Evolutionary conservation across 1,140 invertebrate genomes (phyloP).

Genomic region (Tetramorium parvispinum): DNA sequence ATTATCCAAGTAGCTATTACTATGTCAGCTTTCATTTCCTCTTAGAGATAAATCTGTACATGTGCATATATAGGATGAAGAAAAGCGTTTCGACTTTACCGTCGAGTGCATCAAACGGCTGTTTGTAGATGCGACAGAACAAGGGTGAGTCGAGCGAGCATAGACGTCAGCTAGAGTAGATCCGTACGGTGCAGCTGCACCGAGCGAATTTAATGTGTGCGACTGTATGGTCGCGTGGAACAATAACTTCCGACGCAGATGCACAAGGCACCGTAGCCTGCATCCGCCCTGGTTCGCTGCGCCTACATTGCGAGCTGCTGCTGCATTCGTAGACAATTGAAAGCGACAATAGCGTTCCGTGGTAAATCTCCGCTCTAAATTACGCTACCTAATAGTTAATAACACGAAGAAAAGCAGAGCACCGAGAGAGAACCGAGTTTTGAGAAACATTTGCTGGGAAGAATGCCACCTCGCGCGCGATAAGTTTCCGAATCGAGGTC

Average conservation of each 20-base stretch:
- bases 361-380: neutral
- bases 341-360: conserved; percentile 31
- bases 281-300: conserved; percentile 29
- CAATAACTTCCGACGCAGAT: conserved; percentile 47
- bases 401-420: neutral
- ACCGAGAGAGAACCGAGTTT: neutral
- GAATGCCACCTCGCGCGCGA: no score
- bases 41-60: neutral
- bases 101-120: neutral
- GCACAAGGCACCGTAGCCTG: conserved; percentile 8
- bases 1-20: no score
- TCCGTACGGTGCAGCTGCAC: neutral
- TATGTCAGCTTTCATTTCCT: neutral
- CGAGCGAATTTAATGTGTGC: conserved; percentile 17
- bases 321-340: conserved; percentile 25
- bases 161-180: neutral
- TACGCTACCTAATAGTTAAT: conserved; percentile 18
- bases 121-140: neutral
- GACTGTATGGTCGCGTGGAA: conserved; percentile 12
- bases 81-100: conserved; percentile 4
- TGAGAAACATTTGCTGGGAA: neutral
- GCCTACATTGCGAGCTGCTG: neutral
- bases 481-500: neutral
- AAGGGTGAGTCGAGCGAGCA: neutral
- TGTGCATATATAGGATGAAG: neutral